These are phyloP conservation scores for Opisthograptis luteolata DNA, from an alignment of 2,888 invertebrate species.

Conservation along the genomic window DNA sequence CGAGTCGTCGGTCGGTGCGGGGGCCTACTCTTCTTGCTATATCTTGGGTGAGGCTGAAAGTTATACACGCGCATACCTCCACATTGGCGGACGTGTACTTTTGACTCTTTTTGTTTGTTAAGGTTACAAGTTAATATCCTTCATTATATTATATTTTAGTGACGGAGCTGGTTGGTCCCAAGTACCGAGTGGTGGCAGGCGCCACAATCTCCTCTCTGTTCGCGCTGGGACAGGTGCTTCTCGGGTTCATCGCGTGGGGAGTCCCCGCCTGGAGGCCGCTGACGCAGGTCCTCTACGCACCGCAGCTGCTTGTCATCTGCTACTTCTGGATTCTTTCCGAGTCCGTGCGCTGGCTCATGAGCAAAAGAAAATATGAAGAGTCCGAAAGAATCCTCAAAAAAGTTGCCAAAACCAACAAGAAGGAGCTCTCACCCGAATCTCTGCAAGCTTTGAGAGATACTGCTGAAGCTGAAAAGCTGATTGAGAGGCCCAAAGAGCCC, in stretches of 20 bases:
- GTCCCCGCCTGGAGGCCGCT: conserved; percentile 88
- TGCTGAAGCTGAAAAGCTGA: conserved; percentile 62
- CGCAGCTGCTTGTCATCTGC: conserved; percentile 87
- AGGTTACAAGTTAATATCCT: too few relatives aligned
- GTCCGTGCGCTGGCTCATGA: conserved; percentile 91
- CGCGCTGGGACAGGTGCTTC: conserved; percentile 89
- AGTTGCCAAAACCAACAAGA: conserved; percentile 86
- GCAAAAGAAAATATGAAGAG: conserved; percentile 87
- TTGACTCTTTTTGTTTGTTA: too few relatives aligned
- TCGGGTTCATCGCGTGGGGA: conserved; percentile 89
- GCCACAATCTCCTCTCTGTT: conserved; percentile 89
- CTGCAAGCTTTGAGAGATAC: conserved; percentile 67
- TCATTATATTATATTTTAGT: too few relatives aligned
- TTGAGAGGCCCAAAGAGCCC: conserved; percentile 59
- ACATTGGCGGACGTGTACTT: too few relatives aligned
- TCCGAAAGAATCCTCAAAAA: conserved; percentile 86
- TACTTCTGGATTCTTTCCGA: conserved; percentile 90
- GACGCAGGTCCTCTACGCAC: conserved; percentile 88
- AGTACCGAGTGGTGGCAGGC: conserved; percentile 88
- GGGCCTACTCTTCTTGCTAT: conserved; percentile 89
- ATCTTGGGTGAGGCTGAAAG: conserved; percentile 84
- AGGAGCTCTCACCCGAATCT: conserved; percentile 81
- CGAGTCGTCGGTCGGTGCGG: conserved; percentile 88
- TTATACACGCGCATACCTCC: too few relatives aligned
- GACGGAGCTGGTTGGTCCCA: conserved; percentile 91